These are phyloP conservation scores for Archivesica marissinica DNA, from an alignment of 1,140 invertebrate species.

Conservation along the genomic window DNA sequence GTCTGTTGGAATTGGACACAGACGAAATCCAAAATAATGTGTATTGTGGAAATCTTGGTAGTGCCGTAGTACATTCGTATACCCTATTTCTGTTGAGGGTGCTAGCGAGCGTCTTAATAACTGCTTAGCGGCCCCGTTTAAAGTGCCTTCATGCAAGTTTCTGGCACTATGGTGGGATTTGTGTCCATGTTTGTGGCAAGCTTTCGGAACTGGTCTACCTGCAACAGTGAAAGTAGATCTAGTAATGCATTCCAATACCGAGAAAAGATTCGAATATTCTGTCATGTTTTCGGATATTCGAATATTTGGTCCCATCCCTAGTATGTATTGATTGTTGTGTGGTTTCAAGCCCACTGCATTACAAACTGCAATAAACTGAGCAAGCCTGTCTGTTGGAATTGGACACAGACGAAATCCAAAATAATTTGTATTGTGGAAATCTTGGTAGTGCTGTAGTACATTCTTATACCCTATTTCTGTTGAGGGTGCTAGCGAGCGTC, in stretches of 20 bases:
- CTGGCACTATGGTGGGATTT: not conserved
- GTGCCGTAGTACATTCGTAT: not conserved
- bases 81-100: not conserved
- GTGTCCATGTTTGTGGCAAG: slow-evolving; percentile 25
- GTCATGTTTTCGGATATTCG: no score
- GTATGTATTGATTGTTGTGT: no score
- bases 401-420: not conserved
- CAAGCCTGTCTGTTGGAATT: not conserved
- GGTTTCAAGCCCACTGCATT: not conserved
- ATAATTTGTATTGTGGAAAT: not conserved
- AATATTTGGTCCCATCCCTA: no score
- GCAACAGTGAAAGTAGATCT: slow-evolving; percentile 50
- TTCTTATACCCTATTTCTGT: not conserved
- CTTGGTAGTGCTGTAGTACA: not conserved
- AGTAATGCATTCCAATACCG: slow-evolving; percentile 32
- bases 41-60: not conserved
- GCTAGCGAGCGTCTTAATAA: not conserved
- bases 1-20: not conserved
- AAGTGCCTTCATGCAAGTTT: not conserved
- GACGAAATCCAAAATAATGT: not conserved
- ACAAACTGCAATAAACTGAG: not conserved
- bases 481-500: not conserved
- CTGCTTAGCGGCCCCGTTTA: not conserved
- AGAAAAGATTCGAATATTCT: no score
- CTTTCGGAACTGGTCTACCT: not conserved